Evolutionary conservation across 1,140 invertebrate genomes (phyloP), one percentile per base, ranked within the genome.

Genomic region (Copidosoma floridanum): DNA sequence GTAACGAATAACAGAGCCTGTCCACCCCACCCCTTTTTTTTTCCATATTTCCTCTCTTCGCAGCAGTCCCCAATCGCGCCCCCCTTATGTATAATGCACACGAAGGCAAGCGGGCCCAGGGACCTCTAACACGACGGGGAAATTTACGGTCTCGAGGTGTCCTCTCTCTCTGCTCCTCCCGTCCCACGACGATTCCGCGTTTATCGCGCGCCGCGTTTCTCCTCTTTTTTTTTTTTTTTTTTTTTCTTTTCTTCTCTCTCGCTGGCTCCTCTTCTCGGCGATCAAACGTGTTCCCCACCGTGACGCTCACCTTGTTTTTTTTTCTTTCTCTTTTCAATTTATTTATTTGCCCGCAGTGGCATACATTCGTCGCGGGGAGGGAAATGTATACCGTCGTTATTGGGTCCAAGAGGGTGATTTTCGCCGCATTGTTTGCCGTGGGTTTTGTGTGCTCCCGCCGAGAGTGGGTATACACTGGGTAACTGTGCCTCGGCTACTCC

Each of bases 21-120:
- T 14, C 7, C 7, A 35, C 32, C 14, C 32, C 32, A 6, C 32
- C 7, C 32, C 32, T 35, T 6, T n/a, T n/a, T n/a, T n/a, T n/a
- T n/a, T n/a, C n/a, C n/a, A n/a, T n/a, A n/a, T 2, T 24, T n/a
- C 23, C 23, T 48, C 46, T 20, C 46, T 48, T n/a, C n/a, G 14
- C 26, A 10, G 6, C 46, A 10, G n/a, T 21, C 43, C 21, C 43
- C 6, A n/a, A n/a, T n/a, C n/a, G n/a, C n/a, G n/a, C n/a, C 24
- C 23, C 44, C 48, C 48, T 51, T 51, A 51, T 51, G 48, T 38
- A 37, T 51, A 51, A 51, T 51, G 48, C 48, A 51, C 48, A 32
- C 32, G 48, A 23, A 38, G 16, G 29, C 48, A 24, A 23, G 53
- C 26, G n/a, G 24, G 8, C 27, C 16, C 26, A 14, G 53, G 23